Percentiles rank a stretch among this genome's conserved stretches.
Conservation (phyloP, 2,797 vertebrate species). For the Myotis myotis region DNA sequence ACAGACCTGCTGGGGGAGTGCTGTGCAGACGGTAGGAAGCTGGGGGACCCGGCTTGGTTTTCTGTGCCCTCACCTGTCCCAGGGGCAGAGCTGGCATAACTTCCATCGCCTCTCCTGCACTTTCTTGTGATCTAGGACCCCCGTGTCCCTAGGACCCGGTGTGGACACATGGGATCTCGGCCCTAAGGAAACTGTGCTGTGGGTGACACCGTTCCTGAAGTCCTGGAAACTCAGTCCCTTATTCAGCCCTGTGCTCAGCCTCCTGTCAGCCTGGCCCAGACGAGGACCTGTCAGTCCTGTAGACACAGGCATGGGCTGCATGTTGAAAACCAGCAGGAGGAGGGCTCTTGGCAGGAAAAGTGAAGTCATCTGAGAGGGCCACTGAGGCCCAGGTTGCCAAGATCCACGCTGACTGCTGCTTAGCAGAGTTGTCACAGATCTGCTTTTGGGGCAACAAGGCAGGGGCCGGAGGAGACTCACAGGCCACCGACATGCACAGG, state of each 20-base stretch:
- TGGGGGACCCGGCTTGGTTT: neutral
- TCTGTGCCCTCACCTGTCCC: neutral
- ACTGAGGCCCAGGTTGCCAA: neutral
- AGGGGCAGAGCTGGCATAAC: rapidly evolving
- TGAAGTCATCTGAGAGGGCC: rapidly evolving
- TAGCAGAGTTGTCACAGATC: neutral
- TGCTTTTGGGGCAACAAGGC: neutral
- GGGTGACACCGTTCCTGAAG: rapidly evolving
- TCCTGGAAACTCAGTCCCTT: neutral
- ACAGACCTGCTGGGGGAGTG: rapidly evolving
- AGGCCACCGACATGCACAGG: rapidly evolving
- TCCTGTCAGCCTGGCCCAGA: neutral
- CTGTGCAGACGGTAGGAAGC: neutral
- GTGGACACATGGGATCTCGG: rapidly evolving
- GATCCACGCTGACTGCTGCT: neutral
- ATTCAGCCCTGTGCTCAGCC: neutral
- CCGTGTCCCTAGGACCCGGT: neutral
- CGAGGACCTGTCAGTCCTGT: rapidly evolving
- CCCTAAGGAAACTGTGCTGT: rapidly evolving
- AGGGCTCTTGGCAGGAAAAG: neutral
- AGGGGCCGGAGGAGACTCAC: neutral
- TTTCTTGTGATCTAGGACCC: neutral
- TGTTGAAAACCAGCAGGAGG: neutral
- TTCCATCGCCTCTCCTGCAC: too few relatives aligned
- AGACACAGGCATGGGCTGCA: rapidly evolving